Conservation (phyloP, 2,888 invertebrate genomes). For the Pristionchus maxplancki region DNA sequence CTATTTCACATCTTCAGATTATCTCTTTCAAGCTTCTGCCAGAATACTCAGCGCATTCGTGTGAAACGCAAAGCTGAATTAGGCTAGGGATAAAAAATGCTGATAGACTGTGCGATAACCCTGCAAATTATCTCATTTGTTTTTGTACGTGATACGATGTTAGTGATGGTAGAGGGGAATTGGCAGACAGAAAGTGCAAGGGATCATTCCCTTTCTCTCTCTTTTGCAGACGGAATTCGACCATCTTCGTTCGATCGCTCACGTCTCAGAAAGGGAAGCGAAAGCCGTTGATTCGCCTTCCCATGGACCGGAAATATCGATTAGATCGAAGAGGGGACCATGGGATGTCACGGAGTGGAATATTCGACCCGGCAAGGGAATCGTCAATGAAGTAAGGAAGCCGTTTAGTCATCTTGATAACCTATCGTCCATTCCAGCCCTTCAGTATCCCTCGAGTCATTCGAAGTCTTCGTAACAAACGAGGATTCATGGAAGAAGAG, state of each 20-base stretch:
- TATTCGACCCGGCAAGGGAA: not conserved
- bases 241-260: not conserved
- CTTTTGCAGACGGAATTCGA: conserved; percentile 18
- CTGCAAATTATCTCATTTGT: not conserved
- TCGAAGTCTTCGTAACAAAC: conserved; percentile 9
- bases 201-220: not conserved
- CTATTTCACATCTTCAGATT: not conserved
- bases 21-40: not conserved
- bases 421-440: not conserved
- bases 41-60: not conserved
- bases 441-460: not conserved
- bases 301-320: not conserved
- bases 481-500: conserved; percentile 42
- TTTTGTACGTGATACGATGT: not conserved
- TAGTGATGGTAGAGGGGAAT: not conserved
- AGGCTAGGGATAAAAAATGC: too few relatives aligned
- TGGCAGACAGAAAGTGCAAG: not conserved
- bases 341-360: not conserved
- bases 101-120: not conserved
- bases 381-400: not conserved
- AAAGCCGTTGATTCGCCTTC: not conserved
- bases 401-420: not conserved
- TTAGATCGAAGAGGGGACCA: not conserved
- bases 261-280: not conserved
- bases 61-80: too few relatives aligned